Base-by-base conservation (phyloP, 2,113 vertebrate species). In the Cairina moschata region DNA sequence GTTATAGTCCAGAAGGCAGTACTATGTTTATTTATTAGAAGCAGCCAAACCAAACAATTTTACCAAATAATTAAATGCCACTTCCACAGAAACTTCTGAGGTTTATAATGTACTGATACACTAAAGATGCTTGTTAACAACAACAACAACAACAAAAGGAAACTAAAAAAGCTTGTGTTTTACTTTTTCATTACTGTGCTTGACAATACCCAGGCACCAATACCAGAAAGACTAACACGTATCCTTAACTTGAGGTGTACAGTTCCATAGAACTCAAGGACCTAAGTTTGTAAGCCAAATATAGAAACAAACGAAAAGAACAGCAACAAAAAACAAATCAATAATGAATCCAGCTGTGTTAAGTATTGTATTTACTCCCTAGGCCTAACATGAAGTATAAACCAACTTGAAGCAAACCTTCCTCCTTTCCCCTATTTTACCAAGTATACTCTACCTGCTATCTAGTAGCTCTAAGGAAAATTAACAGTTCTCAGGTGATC, bases 141-240 rank as follows among this genome's bases (percentile, higher is more conserved):
- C n/a, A n/a, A 56, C n/a, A n/a, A 56, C 7, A 10, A 58, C 44
- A 44, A 44, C 44, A 46, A 21, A 22, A 22, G 20, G 20, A 48
- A 48, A 48, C 46, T 48, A 48, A 48, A 59, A 59, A 56, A n/a
- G 3, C 9, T 32, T 42, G 38, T 38, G 26, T 28, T 56, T 73
- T 25, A 74, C 15, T 58, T 40, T 29, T 32, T 32, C 38, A 17
- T 31, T 42, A 22, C 22, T 42, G 12, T 74, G 38, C 21, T 11
- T 23, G 16, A 21, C 50, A 86, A 74, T 11, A 34, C 21, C 31
- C 52, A 86, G 59, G 31, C 82, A 79, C 17, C 32, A 38, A 48
- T 46, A 87, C 14, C 32, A 63, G 28, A 55, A 77, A 74, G n/a
- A 82, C 17, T 26, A 8, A 2, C 1, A 52, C 0, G 0, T 42